Conservation (phyloP, 1,140 invertebrate species). For the Pogonomyrmex barbatus region DNA sequence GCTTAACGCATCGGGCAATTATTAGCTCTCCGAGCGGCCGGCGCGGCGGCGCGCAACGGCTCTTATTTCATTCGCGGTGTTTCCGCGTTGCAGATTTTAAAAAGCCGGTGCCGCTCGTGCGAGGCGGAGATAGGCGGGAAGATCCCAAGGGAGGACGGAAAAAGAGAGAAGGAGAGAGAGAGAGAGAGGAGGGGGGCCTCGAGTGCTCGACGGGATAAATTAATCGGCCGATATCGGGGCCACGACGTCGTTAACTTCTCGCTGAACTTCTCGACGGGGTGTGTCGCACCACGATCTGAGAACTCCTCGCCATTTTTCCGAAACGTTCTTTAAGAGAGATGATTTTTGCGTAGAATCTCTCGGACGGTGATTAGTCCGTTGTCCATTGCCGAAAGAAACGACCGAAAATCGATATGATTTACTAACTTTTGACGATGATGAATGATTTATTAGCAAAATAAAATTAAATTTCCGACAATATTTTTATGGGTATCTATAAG, state of each 20-base stretch:
- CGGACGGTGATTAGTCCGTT: too few species aligned
- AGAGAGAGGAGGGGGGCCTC: background rate
- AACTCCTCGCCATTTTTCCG: constrained; percentile 4
- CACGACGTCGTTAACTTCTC: constrained; percentile 54
- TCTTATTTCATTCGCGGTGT: constrained; percentile 75
- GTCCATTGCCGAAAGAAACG: background rate
- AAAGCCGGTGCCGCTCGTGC: constrained; percentile 49
- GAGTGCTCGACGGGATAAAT: constrained; percentile 51
- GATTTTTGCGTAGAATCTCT: background rate
- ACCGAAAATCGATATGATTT: background rate
- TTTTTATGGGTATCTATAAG: too few species aligned
- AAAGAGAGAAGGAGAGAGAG: background rate
- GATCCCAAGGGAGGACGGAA: background rate
- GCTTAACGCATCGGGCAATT: constrained; percentile 70
- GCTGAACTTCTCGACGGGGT: constrained; percentile 47
- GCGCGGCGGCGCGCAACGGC: constrained; percentile 62
- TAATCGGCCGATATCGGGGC: constrained; percentile 57
- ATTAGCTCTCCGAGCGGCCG: constrained; percentile 66
- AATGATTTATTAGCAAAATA: background rate
- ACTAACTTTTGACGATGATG: background rate
- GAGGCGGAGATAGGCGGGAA: background rate
- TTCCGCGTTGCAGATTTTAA: constrained; percentile 69
- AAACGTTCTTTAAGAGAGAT: background rate
- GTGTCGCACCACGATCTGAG: constrained; percentile 33
- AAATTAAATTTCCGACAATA: background rate